Conservation (phyloP, 2,888 invertebrate species). For the Melanostoma mellinum region DNA sequence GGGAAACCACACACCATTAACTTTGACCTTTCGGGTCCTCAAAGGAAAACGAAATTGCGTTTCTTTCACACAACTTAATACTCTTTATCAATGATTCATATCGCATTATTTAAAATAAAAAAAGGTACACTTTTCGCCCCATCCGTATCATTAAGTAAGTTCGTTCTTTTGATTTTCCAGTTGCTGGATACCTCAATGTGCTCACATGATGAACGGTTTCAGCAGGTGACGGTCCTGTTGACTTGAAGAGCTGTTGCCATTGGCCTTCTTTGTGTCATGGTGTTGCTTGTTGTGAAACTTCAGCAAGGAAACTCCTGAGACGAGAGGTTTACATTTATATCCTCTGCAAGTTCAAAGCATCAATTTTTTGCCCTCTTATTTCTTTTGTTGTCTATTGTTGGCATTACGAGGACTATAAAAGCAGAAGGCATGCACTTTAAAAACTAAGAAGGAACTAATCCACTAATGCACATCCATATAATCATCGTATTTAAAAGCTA, state of each 20-base stretch:
- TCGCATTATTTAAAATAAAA: slow-evolving; percentile 27
- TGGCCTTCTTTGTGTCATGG: slow-evolving; percentile 24
- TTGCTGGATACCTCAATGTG: slow-evolving; percentile 72
- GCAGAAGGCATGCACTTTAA: too few species aligned
- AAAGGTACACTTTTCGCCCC: slow-evolving; percentile 28
- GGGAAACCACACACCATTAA: slow-evolving; percentile 53
- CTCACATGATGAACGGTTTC: slow-evolving; percentile 74
- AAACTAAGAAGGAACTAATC: background rate
- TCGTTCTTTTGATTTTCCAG: slow-evolving; percentile 75
- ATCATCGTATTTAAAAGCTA: too few species aligned
- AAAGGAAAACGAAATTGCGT: background rate
- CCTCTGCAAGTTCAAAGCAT: too few species aligned
- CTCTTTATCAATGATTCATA: slow-evolving; percentile 46
- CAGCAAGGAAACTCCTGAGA: too few species aligned
- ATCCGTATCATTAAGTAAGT: slow-evolving; percentile 71
- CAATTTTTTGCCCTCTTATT: too few species aligned
- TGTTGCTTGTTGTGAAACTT: too few species aligned
- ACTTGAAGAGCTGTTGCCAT: slow-evolving; percentile 73
- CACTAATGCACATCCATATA: background rate
- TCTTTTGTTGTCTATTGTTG: too few species aligned
- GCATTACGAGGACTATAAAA: too few species aligned
- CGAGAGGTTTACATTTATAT: too few species aligned
- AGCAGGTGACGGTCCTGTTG: slow-evolving; percentile 75
- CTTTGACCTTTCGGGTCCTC: slow-evolving; percentile 56
- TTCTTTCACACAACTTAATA: slow-evolving; percentile 1